These are phyloP conservation scores for Eupithecia exiguata DNA, from an alignment of 2,888 invertebrate genomes.

Conservation along the genomic window DNA sequence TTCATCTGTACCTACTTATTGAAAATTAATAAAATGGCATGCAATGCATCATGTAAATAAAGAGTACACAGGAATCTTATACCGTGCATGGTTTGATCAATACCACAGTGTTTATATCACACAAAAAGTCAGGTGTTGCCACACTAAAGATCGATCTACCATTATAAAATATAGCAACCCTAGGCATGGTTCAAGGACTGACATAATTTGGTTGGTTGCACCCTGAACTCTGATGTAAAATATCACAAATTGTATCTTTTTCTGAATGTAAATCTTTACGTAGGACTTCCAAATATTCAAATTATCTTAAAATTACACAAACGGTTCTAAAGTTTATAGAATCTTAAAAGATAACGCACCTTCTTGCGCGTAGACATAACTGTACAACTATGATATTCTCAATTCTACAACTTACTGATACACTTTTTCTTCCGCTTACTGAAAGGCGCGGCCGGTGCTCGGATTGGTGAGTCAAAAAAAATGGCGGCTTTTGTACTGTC, in stretches of 20 bases:
- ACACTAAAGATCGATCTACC: background rate
- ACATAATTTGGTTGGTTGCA: background rate
- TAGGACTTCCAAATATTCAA: background rate
- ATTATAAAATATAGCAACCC: background rate
- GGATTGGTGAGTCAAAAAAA: slow-evolving; percentile 85
- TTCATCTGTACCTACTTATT: background rate
- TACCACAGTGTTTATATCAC: background rate
- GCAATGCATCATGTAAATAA: slow-evolving; percentile 28
- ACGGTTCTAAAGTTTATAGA: background rate
- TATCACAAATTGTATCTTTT: background rate
- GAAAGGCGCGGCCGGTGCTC: slow-evolving; percentile 86
- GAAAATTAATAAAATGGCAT: slow-evolving; percentile 17
- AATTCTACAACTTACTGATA: slow-evolving; percentile 17
- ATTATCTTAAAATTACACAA: background rate
- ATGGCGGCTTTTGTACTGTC: slow-evolving; percentile 58
- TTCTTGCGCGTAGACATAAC: background rate
- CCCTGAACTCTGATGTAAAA: background rate
- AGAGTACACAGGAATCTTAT: background rate
- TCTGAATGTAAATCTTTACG: background rate
- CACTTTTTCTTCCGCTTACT: slow-evolving; percentile 65
- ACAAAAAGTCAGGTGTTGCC: background rate
- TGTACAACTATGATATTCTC: slow-evolving; percentile 14
- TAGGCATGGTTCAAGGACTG: background rate
- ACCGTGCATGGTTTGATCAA: slow-evolving; percentile 20
- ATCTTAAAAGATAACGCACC: background rate